Base-by-base conservation (phyloP, 2,797 vertebrate species). In the Gymnothorax reevesii region DNA sequence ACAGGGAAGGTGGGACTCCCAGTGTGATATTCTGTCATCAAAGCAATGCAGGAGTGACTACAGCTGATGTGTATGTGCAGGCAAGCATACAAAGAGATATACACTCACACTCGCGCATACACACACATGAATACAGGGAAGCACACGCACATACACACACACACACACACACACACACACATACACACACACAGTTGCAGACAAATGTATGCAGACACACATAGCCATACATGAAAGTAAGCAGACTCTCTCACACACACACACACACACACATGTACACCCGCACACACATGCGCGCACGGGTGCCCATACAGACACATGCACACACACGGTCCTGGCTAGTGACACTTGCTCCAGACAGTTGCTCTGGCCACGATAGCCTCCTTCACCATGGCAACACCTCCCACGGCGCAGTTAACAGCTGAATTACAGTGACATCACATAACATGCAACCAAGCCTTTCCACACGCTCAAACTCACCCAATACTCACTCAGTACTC, bases 381-480 rank as follows among this genome's bases (percentile, higher is more conserved):
- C 92, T 87, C 77, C 88, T 92, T 95, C 95, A 94, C 95, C 95
- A 95, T 95, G 95, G 95, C 94, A 96, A 96, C 95, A 91, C 94
- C 92, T 95, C 94, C 92, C 92, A 91, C 95, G 93, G 94, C 87
- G 93, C 89, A 91, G 90, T 91, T 91, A 89, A 92, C 93, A 95
- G 95, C 94, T 95, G 93, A 92, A 92, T 91, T 88, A 85, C 89
- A 73, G 92, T 87, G 91, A 91, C 92, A 91, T 90, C 91, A 89
- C 90, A 86, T 90, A 90, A 90, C 94, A 92, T 93, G 90, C 87
- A 93, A 93, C 94, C 94, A 92, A 91, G 91, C 87, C 89, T 49
- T n/a, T 60, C 75, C 52, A 55, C 64, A 71, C 25, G 27, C 60
- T 83, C 90, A 90, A 84, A 27, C 42, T 13, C 20, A 55, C 85